Conservation (phyloP, 2,113 vertebrate species). For the Nymphicus hollandicus region DNA sequence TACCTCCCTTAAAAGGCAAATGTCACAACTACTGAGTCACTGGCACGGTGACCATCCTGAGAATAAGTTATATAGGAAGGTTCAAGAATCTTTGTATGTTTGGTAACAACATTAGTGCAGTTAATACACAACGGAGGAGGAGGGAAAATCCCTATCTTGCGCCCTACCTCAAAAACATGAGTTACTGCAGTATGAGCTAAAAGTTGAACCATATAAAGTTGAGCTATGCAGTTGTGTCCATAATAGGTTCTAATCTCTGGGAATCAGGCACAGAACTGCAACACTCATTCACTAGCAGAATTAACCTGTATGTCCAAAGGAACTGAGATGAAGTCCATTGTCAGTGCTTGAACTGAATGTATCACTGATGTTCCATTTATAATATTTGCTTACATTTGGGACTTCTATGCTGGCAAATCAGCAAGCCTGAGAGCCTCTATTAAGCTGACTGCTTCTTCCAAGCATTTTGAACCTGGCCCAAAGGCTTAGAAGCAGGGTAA, state of each 20-base stretch:
- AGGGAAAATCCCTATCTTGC: not conserved
- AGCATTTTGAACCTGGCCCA: not conserved
- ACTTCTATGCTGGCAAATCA: not conserved
- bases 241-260: not conserved
- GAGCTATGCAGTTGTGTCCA: not conserved
- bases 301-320: rapidly evolving
- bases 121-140: not conserved
- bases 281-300: not conserved
- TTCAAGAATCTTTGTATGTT: not conserved
- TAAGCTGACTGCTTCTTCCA: not conserved
- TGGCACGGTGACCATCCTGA: not conserved
- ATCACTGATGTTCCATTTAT: not conserved
- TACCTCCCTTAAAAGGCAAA: not conserved
- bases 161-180: not conserved
- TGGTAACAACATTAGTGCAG: not conserved
- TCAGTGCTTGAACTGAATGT: not conserved
- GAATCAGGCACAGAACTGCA: not conserved
- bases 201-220: not conserved
- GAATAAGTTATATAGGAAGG: not conserved
- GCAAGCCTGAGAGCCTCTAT: not conserved
- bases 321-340: not conserved
- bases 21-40: not conserved
- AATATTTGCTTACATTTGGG: not conserved
- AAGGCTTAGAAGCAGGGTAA: not conserved
- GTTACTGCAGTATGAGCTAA: not conserved